These are phyloP conservation scores for Drosophila sechellia DNA, from an alignment of 1,140 invertebrate species.

Conservation along the genomic window DNA sequence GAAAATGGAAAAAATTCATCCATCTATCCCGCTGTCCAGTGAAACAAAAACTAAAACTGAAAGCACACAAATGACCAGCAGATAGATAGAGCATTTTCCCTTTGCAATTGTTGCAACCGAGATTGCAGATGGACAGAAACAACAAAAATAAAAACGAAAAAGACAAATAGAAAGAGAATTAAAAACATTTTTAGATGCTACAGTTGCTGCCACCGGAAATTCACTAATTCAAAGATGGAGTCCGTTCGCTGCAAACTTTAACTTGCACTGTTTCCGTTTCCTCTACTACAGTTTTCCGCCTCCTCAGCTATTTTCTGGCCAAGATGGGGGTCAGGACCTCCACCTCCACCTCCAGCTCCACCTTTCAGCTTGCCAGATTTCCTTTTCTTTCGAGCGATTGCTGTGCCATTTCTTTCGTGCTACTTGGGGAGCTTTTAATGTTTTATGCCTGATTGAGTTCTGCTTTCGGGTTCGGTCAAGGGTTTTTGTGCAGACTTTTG, in stretches of 20 bases:
- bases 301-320: constrained; percentile 8
- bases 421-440: constrained; percentile 61
- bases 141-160: background rate
- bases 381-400: constrained; percentile 19
- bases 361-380: background rate
- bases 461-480: constrained; percentile 55
- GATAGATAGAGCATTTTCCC: constrained; percentile 6
- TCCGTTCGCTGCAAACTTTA: constrained; percentile 64
- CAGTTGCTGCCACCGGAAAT: constrained; percentile 61
- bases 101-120: constrained; percentile 38
- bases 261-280: constrained; percentile 58
- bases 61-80: constrained; percentile 9
- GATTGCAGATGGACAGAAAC: constrained; percentile 9
- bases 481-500: constrained; percentile 46
- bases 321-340: background rate
- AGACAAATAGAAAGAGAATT: constrained; percentile 48
- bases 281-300: constrained; percentile 23
- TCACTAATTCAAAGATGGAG: constrained; percentile 71
- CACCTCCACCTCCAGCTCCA: background rate
- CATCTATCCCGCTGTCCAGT: constrained; percentile 1
- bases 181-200: constrained; percentile 58
- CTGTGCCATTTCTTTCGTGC: constrained; percentile 47
- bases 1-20: constrained; percentile 7
- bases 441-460: constrained; percentile 80
- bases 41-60: constrained; percentile 32